A percentile compares a stretch with the other conserved stretches of the same genome.
Conservation (phyloP, 2,797 vertebrate species). For the Micrastur ruficollis region DNA sequence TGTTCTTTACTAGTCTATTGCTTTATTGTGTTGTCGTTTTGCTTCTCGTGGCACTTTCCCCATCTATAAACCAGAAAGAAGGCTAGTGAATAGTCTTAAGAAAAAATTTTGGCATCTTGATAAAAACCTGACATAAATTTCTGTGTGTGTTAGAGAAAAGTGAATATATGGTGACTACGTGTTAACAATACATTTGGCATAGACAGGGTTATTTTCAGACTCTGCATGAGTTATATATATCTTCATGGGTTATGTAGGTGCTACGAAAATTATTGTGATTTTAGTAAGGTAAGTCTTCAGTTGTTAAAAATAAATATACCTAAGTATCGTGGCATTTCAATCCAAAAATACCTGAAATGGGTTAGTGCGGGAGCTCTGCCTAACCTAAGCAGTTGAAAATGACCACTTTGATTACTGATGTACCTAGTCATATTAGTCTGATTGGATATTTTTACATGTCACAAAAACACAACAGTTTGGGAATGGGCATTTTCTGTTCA, state of each 20-base stretch:
- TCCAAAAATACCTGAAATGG: background rate
- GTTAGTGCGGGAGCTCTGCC: background rate
- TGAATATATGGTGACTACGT: background rate
- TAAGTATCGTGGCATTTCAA: background rate
- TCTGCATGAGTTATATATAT: background rate
- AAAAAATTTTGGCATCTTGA: background rate
- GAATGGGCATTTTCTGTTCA: background rate
- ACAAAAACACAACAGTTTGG: background rate
- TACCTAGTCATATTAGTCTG: background rate
- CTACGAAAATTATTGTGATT: conserved; percentile 9
- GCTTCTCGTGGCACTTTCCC: background rate
- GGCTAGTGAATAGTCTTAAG: background rate
- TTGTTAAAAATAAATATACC: background rate
- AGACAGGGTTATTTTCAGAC: background rate
- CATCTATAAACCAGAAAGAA: background rate
- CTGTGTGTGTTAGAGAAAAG: background rate
- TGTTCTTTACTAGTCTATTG: background rate
- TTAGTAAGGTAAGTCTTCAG: background rate
- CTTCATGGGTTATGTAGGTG: background rate
- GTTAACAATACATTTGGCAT: background rate
- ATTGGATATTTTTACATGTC: background rate
- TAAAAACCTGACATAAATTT: background rate
- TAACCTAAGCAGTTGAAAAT: background rate
- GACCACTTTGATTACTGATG: background rate
- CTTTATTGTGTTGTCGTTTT: background rate